Evolutionary conservation across 2,797 vertebrate genomes (phyloP).

Genomic region (Aeoliscus strigatus): DNA sequence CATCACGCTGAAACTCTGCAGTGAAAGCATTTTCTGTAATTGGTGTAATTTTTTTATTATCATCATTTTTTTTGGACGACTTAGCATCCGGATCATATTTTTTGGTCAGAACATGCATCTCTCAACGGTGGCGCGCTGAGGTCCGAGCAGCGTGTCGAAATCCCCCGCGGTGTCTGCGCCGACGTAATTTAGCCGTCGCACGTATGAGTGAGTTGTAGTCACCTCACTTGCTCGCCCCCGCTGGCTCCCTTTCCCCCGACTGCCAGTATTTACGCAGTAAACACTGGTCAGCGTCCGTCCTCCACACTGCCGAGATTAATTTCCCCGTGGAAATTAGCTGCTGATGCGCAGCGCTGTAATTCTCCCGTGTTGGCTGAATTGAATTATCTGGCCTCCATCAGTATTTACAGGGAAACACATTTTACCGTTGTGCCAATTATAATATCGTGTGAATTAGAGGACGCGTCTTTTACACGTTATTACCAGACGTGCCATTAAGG

Average conservation of each 20-base stretch:
- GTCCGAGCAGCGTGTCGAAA: too few species aligned
- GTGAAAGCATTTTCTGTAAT: not conserved
- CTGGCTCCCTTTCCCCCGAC: conserved; percentile 10
- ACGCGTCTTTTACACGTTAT: conserved; percentile 52
- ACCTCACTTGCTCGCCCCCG: conserved; percentile 12
- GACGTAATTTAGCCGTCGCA: conserved; percentile 44
- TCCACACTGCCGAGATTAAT: conserved; percentile 58
- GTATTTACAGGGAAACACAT: conserved; percentile 62
- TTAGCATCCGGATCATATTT: not conserved
- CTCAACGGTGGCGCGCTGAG: too few species aligned
- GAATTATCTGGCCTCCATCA: conserved; percentile 54
- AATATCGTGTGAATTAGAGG: conserved; percentile 62
- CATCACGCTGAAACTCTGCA: not conserved
- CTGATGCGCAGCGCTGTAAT: conserved; percentile 58
- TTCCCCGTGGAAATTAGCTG: conserved; percentile 69
- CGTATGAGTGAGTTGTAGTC: conserved; percentile 36
- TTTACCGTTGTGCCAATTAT: conserved; percentile 61
- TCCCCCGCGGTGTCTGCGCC: conserved; percentile 6
- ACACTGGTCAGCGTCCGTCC: conserved; percentile 66
- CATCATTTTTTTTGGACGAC: too few species aligned
- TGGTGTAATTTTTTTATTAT: too few species aligned
- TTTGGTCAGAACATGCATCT: too few species aligned
- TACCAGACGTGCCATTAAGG: conserved; percentile 35
- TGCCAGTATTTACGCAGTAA: conserved; percentile 64
- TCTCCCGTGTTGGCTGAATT: conserved; percentile 55